Evolutionary conservation across 2,113 vertebrate genomes (phyloP).

Genomic region (Sceloporus undulatus): DNA sequence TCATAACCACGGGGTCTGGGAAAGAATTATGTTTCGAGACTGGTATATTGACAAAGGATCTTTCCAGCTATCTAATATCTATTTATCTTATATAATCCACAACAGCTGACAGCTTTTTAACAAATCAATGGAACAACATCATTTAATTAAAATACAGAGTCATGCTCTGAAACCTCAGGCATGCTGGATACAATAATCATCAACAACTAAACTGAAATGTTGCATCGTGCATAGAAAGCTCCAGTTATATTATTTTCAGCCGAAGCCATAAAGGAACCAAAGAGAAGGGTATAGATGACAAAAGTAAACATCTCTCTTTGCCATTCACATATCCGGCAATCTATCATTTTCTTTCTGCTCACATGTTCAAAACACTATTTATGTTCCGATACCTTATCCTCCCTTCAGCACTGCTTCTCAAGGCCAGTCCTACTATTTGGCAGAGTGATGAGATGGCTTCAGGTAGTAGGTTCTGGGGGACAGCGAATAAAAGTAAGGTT

Average conservation of each 20-base stretch:
- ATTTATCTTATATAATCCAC: constrained; percentile 45
- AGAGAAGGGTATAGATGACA: background rate
- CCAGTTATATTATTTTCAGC: constrained; percentile 12
- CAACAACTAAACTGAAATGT: constrained; percentile 6
- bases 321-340: constrained; percentile 14
- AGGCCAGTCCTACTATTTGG: background rate
- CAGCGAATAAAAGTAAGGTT: background rate
- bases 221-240: background rate
- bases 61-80: constrained; percentile 38
- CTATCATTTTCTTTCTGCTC: background rate
- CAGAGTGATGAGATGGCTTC: background rate
- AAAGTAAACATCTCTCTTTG: background rate
- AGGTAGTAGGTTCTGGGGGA: background rate
- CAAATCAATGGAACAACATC: background rate
- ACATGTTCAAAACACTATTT: background rate
- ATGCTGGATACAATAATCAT: constrained; percentile 33
- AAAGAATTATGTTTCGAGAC: constrained; percentile 18
- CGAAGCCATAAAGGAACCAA: constrained; percentile 11
- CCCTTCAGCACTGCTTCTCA: background rate
- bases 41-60: constrained; percentile 32
- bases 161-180: constrained; percentile 39
- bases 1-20: constrained; percentile 27
- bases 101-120: constrained; percentile 29
- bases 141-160: constrained; percentile 22
- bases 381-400: background rate